Base-by-base conservation (phyloP, 1,140 invertebrate genomes). In the Drosophila pectinifera region DNA sequence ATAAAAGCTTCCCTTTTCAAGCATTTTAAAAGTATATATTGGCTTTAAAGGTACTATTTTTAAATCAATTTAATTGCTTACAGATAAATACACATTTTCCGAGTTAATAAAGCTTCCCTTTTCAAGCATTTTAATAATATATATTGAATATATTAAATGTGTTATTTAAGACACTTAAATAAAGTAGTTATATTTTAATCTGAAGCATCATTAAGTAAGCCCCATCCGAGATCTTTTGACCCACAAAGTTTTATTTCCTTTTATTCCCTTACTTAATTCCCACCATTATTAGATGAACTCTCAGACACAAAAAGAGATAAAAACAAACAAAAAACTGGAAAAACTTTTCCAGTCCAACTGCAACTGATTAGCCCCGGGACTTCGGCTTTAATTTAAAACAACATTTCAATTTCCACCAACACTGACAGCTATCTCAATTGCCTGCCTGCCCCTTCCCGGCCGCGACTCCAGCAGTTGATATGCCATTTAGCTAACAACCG, bases 381-480 rank as follows among this genome's bases (percentile, higher is more conserved):
- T 70, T 48, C 13, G 53, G 57, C 61, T 70, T 36, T 72, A 46
- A 70, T 72, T 72, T 72, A 57, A 70, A 57, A 56, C 68, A 72
- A 72, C 68, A 56, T 51, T 61, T 61, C 63, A 76, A 77, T 74
- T 74, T 74, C 34, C 56, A 61, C 36, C 55, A 61, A 31, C 53
- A 75, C 69, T 74, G 72, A 74, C 72, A 73, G 72, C 69, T 63
- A 74, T 74, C 72, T 74, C 72, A 74, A 74, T 74, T 73, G 72
- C 28, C 45, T 28, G 14, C 13, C 14, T 31, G 11, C 48, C 24
- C 65, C n/a, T 34, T 43, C 14, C 49, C 26, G 26, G 11, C 36
- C 13, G 10, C 26, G 51, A 11, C 31, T 22, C 13, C n/a, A 64
- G 20, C 51, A 61, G 81, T 76, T 64, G 62, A 61, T 80, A 74